These are phyloP conservation scores for Loripinus fragilis DNA, from an alignment of 2,888 invertebrate genomes.

Conservation along the genomic window DNA sequence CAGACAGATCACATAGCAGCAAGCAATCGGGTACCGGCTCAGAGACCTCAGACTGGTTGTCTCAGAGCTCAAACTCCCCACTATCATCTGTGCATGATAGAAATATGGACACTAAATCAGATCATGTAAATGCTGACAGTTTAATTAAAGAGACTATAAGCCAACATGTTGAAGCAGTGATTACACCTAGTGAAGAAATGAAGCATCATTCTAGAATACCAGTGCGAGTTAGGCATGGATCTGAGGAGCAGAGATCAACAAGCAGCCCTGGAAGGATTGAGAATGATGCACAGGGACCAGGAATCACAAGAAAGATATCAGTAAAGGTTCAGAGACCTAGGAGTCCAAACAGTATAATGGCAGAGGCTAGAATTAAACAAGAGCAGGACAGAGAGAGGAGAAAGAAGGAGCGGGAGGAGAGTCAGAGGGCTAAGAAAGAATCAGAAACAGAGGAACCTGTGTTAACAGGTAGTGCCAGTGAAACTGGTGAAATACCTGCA, in stretches of 20 bases:
- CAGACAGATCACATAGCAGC: constrained; percentile 4
- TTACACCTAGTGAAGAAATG: constrained; percentile 54
- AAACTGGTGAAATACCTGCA: constrained; percentile 45
- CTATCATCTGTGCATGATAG: constrained; percentile 53
- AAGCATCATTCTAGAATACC: constrained; percentile 58
- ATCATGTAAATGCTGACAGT: constrained; percentile 55
- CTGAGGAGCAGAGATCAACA: constrained; percentile 17
- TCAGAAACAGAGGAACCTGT: constrained; percentile 51
- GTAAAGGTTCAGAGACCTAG: constrained; percentile 59
- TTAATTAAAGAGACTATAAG: constrained; percentile 68
- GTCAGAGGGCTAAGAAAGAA: constrained; percentile 38
- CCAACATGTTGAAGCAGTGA: constrained; percentile 64
- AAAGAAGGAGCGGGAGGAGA: constrained; percentile 55
- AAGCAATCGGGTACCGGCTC: constrained; percentile 42
- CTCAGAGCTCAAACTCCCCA: constrained; percentile 58
- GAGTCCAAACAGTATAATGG: constrained; percentile 64
- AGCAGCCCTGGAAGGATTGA: background rate
- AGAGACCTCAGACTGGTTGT: constrained; percentile 60
- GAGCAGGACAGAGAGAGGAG: constrained; percentile 61
- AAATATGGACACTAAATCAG: constrained; percentile 36
- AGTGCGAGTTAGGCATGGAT: constrained; percentile 42
- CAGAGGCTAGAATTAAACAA: constrained; percentile 58
- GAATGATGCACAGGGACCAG: constrained; percentile 10
- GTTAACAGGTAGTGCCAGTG: constrained; percentile 60
- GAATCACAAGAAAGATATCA: constrained; percentile 48